Percentiles rank a stretch among this genome's conserved stretches.
Evolutionary conservation across 2,888 invertebrate species (phyloP).

Genomic region (Onchidella celtica): DNA sequence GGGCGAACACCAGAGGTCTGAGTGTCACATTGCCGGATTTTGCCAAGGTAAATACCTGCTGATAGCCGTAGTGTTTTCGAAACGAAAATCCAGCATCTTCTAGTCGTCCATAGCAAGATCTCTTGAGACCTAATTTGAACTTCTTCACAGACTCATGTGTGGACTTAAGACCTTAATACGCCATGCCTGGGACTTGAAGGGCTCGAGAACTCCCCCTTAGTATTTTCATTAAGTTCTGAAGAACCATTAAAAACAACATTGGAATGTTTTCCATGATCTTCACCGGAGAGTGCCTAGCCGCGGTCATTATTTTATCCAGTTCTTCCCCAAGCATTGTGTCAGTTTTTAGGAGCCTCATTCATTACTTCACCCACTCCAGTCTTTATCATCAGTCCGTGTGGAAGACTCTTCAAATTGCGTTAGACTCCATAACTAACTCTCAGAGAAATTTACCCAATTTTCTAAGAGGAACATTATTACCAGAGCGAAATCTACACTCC

Average conservation of each 20-base stretch:
- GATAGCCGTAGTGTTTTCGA: too few relatives aligned
- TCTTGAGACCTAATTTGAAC: slow-evolving; percentile 16
- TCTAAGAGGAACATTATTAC: neutral
- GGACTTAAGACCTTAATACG: neutral
- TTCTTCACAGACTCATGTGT: neutral
- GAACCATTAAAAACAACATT: neutral
- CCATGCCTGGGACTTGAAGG: neutral
- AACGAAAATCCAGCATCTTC: too few relatives aligned
- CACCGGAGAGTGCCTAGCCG: neutral
- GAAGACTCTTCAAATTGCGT: neutral
- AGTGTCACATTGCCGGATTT: too few relatives aligned
- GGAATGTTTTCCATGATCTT: neutral
- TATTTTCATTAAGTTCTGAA: neutral
- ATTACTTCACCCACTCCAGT: neutral
- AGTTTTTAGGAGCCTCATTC: neutral
- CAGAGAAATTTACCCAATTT: slow-evolving; percentile 25
- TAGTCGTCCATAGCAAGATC: neutral
- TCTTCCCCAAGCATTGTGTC: neutral
- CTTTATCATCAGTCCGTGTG: neutral
- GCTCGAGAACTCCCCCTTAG: neutral
- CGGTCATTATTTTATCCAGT: slow-evolving; percentile 18
- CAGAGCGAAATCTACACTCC: neutral
- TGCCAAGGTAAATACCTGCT: too few relatives aligned
- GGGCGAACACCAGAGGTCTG: too few relatives aligned
- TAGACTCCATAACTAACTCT: neutral